These are phyloP conservation scores for Drosophila peninsularis DNA, from an alignment of 2,888 invertebrate species.

Conservation along the genomic window DNA sequence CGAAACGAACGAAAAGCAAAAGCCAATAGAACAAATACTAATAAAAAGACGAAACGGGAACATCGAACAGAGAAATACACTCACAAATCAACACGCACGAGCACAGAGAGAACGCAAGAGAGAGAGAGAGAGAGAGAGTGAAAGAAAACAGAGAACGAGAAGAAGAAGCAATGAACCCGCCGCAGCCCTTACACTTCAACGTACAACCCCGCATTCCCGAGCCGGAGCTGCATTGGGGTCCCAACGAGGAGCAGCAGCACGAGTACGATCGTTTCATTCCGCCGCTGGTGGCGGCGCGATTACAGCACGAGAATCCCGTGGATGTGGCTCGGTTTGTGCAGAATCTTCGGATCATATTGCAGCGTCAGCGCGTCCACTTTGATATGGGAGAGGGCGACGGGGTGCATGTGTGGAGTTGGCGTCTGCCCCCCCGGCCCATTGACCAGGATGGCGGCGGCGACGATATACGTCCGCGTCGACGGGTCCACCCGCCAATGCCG, in stretches of 20 bases:
- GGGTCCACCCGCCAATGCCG: constrained; percentile 4
- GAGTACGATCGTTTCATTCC: constrained; percentile 29
- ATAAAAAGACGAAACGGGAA: not conserved
- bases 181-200: constrained; percentile 16
- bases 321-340: constrained; percentile 43
- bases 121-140: not conserved
- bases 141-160: not conserved
- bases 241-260: constrained; percentile 24
- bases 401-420: constrained; percentile 47
- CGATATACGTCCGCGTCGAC: constrained; percentile 8
- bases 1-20: not conserved
- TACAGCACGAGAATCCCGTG: constrained; percentile 28
- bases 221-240: constrained; percentile 25
- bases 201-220: constrained; percentile 18
- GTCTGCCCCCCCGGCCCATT: constrained; percentile 7
- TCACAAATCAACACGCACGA: not conserved
- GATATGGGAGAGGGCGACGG: constrained; percentile 60
- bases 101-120: not conserved
- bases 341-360: constrained; percentile 39
- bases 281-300: constrained; percentile 19
- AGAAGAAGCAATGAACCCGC: constrained; percentile 30
- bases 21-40: no score
- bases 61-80: not conserved
- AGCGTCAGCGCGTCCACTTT: constrained; percentile 46
- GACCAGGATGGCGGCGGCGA: constrained; percentile 56